Conservation (phyloP, 2,888 invertebrate genomes). For the Scaptomyza flava region DNA sequence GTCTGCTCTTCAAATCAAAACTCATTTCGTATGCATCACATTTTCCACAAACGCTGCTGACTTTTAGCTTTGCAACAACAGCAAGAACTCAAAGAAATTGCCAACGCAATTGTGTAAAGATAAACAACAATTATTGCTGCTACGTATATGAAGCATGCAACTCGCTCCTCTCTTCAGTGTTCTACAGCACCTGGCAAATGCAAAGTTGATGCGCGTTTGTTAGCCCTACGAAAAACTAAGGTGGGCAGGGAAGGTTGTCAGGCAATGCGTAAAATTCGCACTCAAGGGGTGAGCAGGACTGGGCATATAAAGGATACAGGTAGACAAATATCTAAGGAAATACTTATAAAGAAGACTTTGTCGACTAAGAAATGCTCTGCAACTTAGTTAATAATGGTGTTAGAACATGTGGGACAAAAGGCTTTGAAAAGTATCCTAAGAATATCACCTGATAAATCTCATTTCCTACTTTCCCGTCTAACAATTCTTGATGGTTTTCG, state of each 20-base stretch:
- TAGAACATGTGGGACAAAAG: too few species aligned
- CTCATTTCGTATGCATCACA: slow-evolving; percentile 81
- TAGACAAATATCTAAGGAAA: slow-evolving; percentile 6
- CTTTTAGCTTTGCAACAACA: slow-evolving; percentile 42
- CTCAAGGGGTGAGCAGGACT: slow-evolving; percentile 47
- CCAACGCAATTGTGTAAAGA: slow-evolving; percentile 79
- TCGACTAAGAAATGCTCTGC: slow-evolving; percentile 47
- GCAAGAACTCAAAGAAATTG: slow-evolving; percentile 70
- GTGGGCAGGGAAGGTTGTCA: not conserved
- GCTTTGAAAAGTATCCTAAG: too few species aligned
- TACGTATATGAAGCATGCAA: slow-evolving; percentile 36
- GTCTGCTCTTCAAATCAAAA: slow-evolving; percentile 72
- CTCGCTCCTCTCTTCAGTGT: slow-evolving; percentile 16
- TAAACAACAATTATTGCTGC: slow-evolving; percentile 82
- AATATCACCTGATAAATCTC: too few species aligned
- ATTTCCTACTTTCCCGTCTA: too few species aligned
- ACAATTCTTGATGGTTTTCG: not conserved
- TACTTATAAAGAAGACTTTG: not conserved
- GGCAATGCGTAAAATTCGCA: slow-evolving; percentile 7
- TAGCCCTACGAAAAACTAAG: slow-evolving; percentile 12
- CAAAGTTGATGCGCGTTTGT: slow-evolving; percentile 67
- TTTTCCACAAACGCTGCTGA: slow-evolving; percentile 68
- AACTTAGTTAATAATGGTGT: not conserved
- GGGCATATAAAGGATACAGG: slow-evolving; percentile 48
- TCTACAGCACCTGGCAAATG: slow-evolving; percentile 49